A percentile compares a stretch with the other conserved stretches of the same genome.
These are phyloP conservation scores for Perca flavescens DNA, from an alignment of 2,113 vertebrate genomes.

Conservation along the genomic window DNA sequence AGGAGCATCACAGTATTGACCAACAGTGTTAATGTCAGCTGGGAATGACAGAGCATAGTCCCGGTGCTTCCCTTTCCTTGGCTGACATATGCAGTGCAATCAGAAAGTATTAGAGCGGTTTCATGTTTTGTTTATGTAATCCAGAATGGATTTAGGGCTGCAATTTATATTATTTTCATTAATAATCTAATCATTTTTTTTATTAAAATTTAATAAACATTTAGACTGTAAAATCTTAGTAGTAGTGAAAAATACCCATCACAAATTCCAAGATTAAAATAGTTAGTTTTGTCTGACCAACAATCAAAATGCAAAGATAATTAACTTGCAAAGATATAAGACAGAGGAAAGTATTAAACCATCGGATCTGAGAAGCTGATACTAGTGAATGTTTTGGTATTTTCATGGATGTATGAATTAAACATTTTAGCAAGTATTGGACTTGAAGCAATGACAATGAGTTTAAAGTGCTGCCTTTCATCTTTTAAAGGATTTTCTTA, in stretches of 20 bases:
- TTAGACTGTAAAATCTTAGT: too few relatives aligned
- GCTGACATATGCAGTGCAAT: background rate
- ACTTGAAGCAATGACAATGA: too few relatives aligned
- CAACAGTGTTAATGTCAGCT: constrained; percentile 6
- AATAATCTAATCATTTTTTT: background rate
- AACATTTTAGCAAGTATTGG: too few relatives aligned
- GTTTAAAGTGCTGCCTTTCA: too few relatives aligned
- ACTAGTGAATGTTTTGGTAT: too few relatives aligned
- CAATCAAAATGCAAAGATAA: too few relatives aligned
- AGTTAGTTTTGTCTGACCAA: background rate
- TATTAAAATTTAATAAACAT: too few relatives aligned
- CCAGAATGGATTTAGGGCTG: background rate
- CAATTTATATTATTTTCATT: background rate
- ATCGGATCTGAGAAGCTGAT: too few relatives aligned
- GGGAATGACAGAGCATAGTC: background rate
- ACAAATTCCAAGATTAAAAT: background rate
- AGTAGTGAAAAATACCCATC: background rate
- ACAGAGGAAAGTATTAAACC: background rate
- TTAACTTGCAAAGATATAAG: too few relatives aligned
- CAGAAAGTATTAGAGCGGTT: background rate
- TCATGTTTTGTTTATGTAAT: background rate
- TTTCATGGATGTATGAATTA: too few relatives aligned
- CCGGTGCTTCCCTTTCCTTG: background rate
- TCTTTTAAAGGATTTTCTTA: too few relatives aligned
- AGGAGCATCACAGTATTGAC: background rate